These are phyloP conservation scores for Anthopleura sola DNA, from an alignment of 64 coral and sea anemone genomes.

Conservation along the genomic window DNA sequence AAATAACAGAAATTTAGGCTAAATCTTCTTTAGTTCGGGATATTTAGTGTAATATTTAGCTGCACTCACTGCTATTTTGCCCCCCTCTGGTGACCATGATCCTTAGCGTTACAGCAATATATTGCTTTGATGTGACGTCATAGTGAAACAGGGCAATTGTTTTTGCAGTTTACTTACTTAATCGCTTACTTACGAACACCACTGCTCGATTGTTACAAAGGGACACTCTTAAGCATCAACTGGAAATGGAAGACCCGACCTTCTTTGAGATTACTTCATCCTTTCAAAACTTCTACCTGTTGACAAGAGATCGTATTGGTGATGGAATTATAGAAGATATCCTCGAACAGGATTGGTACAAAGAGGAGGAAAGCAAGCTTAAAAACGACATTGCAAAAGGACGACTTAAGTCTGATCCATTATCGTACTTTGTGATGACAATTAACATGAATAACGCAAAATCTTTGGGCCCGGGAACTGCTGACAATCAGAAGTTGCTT, in stretches of 20 bases:
- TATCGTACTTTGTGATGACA: constrained; percentile 17
- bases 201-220: no score
- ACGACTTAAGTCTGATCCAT: background rate
- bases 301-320: background rate
- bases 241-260: background rate
- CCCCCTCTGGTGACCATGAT: no score
- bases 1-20: no score
- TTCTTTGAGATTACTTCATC: background rate
- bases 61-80: no score
- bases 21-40: no score
- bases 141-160: no score
- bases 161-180: no score
- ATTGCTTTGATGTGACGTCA: no score
- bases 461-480: background rate
- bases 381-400: background rate
- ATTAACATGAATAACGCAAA: constrained; percentile 23
- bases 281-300: background rate
- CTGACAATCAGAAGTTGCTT: background rate
- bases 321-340: background rate
- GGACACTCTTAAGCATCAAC: background rate
- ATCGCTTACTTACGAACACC: no score
- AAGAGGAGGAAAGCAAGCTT: background rate
- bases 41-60: no score
- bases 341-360: background rate
- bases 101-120: no score